These are phyloP conservation scores for Podarcis cretensis DNA, from an alignment of 2,113 vertebrate genomes.

Conservation along the genomic window DNA sequence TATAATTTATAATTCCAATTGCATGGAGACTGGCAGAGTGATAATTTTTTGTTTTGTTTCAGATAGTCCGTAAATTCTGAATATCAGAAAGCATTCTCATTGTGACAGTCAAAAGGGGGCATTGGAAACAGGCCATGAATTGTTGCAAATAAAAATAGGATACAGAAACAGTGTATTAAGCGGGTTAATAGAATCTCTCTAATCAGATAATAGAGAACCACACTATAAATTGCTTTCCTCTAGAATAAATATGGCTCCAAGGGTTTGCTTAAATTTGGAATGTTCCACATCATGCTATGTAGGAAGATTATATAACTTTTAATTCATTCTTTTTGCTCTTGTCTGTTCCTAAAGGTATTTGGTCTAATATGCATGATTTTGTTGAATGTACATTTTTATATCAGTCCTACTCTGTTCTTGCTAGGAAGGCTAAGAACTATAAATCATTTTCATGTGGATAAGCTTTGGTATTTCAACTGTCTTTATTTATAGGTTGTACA, in stretches of 20 bases:
- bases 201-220: slow-evolving; percentile 43
- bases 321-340: slow-evolving; percentile 16
- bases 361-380: slow-evolving; percentile 24
- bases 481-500: slow-evolving; percentile 66
- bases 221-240: slow-evolving; percentile 50
- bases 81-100: slow-evolving; percentile 40
- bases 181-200: slow-evolving; percentile 58
- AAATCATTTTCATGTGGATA: slow-evolving; percentile 55
- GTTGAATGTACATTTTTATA: slow-evolving; percentile 54
- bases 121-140: slow-evolving; percentile 27
- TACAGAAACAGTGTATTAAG: slow-evolving; percentile 20
- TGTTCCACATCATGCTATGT: neutral
- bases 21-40: neutral
- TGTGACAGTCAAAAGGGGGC: slow-evolving; percentile 29
- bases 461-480: slow-evolving; percentile 53
- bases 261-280: slow-evolving; percentile 38
- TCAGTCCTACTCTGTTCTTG: slow-evolving; percentile 45
- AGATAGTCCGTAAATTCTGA: slow-evolving; percentile 27
- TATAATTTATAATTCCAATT: slow-evolving; percentile 36
- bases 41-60: slow-evolving; percentile 45
- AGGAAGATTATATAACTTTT: neutral
- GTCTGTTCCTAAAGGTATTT: slow-evolving; percentile 26
- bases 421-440: slow-evolving; percentile 48
- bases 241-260: slow-evolving; percentile 36
- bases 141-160: slow-evolving; percentile 46